Evolutionary conservation across 1,140 invertebrate genomes (phyloP).

Genomic region (Anastrepha obliqua): DNA sequence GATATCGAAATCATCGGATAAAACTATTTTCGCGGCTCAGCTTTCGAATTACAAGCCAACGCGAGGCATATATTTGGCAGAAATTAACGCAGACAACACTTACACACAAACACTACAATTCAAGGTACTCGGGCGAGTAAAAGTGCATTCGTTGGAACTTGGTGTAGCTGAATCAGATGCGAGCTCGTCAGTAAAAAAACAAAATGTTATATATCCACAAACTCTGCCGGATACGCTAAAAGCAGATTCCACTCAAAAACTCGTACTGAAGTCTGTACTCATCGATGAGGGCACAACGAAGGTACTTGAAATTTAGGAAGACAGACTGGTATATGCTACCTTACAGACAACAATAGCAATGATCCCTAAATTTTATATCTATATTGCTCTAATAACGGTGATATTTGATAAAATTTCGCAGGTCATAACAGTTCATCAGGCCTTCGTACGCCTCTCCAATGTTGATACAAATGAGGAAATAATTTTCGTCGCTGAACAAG

Average conservation of each 20-base stretch:
- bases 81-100: conserved; percentile 81
- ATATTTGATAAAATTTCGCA: neutral
- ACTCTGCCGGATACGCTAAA: conserved; percentile 82
- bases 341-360: no score
- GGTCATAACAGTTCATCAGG: conserved; percentile 88
- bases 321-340: neutral
- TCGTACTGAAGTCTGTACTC: conserved; percentile 88
- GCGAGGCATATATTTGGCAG: conserved; percentile 89
- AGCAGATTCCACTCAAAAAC: conserved; percentile 92
- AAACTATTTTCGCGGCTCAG: conserved; percentile 86
- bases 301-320: conserved; percentile 17
- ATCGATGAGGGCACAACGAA: conserved; percentile 82
- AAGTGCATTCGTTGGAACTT: conserved; percentile 87
- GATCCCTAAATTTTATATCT: no score
- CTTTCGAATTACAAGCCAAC: conserved; percentile 86
- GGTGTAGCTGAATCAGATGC: conserved; percentile 94
- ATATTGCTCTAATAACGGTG: no score
- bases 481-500: conserved; percentile 94
- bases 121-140: conserved; percentile 84
- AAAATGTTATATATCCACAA: conserved; percentile 83
- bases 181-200: conserved; percentile 85
- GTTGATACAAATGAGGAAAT: conserved; percentile 85
- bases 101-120: conserved; percentile 82
- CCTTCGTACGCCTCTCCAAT: conserved; percentile 89
- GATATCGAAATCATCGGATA: conserved; percentile 73